Base-by-base conservation (phyloP, 2,888 invertebrate genomes). In the Pterostichus madidus region DNA sequence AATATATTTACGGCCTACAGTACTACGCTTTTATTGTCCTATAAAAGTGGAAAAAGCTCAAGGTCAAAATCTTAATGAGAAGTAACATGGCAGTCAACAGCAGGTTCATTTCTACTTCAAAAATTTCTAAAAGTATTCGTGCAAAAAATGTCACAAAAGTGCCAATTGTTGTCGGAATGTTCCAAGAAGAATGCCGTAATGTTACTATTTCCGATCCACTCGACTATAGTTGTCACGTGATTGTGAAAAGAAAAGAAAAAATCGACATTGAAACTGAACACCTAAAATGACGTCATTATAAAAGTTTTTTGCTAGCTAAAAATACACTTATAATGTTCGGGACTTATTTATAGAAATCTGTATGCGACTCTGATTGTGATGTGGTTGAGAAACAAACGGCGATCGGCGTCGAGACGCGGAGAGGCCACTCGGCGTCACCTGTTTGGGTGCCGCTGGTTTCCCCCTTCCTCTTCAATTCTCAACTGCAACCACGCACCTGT, bases 161-260 rank as follows among this genome's bases (percentile, higher is more conserved):
- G 83, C 83, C 83, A 77, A 83, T 77, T 83, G 83, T 83, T 82
- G 76, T 82, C 76, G 49, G 76, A 76, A 76, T 52, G 76, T 76
- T 77, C 76, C 77, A 61, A 77, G 77, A 64, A 76, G 77, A 83
- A 77, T 83, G 76, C 83, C 68, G 83, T 68, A 83, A 83, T 77
- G 77, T 83, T 83, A 49, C 83, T 81, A 81, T 81, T 81, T 81
- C 81, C 81, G 73, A 68, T 81, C 24, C 80, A 80, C 68, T 73
- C 71, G 61, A 56, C 80, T 56, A 49, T 68, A 52, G 80, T 81
- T 75, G 75, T 61, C 81, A 81, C 81, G 81, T 81, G 81, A 81
- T 81, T 75, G 81, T 75, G 75, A 81, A 81, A 75, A 75, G 61
- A 81, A 56, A 46, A 81, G 80, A 73, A 80, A 80, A 75, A 81